phyloP scores from a whole-genome alignment of 1,140 invertebrate genomes.

The Telenomus remus region DNA sequence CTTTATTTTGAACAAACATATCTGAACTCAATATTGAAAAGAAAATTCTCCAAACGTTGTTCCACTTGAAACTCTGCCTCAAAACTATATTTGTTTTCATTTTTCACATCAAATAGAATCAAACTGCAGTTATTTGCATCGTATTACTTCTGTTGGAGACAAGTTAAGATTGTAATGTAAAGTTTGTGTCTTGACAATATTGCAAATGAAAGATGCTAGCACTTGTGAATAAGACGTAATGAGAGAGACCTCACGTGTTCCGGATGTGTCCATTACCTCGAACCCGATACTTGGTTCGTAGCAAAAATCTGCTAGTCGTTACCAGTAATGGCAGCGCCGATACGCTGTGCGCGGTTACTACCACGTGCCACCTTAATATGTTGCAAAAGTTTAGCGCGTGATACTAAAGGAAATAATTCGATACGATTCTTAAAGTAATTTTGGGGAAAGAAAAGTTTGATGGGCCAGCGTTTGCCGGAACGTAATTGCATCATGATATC shows the following conservation, averaged over 20 bases:
- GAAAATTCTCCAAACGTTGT: background rate
- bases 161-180: background rate
- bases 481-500: constrained; percentile 48
- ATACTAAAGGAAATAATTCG: constrained; percentile 49
- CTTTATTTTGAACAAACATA: constrained; percentile 31
- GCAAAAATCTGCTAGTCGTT: constrained; percentile 44
- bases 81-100: too few relatives aligned
- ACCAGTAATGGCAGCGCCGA: constrained; percentile 37
- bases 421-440: constrained; percentile 49
- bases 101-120: too few relatives aligned
- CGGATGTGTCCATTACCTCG: constrained; percentile 44
- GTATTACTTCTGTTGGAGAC: too few relatives aligned
- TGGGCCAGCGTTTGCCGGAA: constrained; percentile 25
- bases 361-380: constrained; percentile 50
- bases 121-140: too few relatives aligned
- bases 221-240: constrained; percentile 38
- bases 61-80: background rate
- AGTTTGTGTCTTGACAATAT: constrained; percentile 1
- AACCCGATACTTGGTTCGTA: constrained; percentile 39
- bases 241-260: constrained; percentile 34
- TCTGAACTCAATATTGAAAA: constrained; percentile 27
- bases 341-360: constrained; percentile 42
- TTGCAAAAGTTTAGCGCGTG: constrained; percentile 45
- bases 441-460: constrained; percentile 44
- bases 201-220: constrained; percentile 17